phyloP scores from a whole-genome alignment of 2,113 vertebrate genomes.

The Archilochus colubris region DNA sequence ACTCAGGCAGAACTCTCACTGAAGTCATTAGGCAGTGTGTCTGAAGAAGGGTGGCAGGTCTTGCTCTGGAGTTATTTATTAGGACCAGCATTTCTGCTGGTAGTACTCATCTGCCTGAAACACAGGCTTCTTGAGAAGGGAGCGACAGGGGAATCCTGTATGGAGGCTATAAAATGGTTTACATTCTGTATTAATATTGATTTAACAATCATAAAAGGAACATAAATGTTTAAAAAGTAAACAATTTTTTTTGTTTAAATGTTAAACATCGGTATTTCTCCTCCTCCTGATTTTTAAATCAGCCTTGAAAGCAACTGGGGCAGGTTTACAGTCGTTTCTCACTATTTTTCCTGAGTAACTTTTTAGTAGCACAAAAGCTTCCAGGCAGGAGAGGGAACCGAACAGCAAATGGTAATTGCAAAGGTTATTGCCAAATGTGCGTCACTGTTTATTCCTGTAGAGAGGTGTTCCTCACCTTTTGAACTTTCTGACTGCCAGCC shows the following conservation, averaged over 20 bases:
- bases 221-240: constrained; percentile 59
- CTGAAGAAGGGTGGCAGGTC: neutral
- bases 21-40: neutral
- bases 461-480: constrained; percentile 45
- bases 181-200: constrained; percentile 41
- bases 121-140: neutral
- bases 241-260: constrained; percentile 53
- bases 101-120: neutral
- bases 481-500: neutral
- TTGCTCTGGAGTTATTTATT: neutral
- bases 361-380: constrained; percentile 28
- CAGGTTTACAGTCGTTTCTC: constrained; percentile 46
- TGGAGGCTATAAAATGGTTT: constrained; percentile 45
- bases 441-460: constrained; percentile 7
- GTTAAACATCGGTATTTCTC: constrained; percentile 55
- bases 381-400: constrained; percentile 27
- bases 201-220: constrained; percentile 61
- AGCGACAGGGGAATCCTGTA: neutral
- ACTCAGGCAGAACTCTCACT: constrained; percentile 17
- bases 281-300: constrained; percentile 53
- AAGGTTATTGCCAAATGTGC: constrained; percentile 37
- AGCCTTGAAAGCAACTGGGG: neutral
- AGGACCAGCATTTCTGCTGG: neutral
- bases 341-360: neutral
- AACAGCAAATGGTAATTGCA: constrained; percentile 1